Evolutionary conservation across 2,888 invertebrate genomes (phyloP), one percentile per base, ranked within the genome.

Genomic region (Vesta saturnalis): DNA sequence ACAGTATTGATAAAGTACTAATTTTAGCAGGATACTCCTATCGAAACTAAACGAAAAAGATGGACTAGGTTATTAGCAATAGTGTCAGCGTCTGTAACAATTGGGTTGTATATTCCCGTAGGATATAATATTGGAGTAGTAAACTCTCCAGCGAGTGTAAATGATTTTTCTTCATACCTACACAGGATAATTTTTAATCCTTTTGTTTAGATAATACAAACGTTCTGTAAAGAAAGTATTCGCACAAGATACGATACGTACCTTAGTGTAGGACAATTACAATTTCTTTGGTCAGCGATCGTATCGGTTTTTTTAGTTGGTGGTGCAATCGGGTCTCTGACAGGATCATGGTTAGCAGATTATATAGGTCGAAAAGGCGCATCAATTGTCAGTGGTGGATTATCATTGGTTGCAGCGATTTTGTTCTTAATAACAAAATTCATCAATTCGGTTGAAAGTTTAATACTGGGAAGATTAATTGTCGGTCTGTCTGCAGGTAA

Each of bases 251-350:
- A 91, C 82, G 87, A 86, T 69, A 78, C 86, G 8, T 76, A 80
- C 0, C 79, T 94, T 30, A 83, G 84, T 56, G 73, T 82, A 0
- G 77, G 79, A 46, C 84, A 87, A 76, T 81, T 94, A 73, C 86
- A 91, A 69, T 81, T 94, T 58, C 82, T 96, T 8, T 96, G 95
- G 95, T 90, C 94, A 1, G 85, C 88, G 6, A 88, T 96, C 21
- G 96, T 97, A 8, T 93, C 97, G 14, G 90, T 96, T 68, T 97
- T 96, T 84, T 88, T 97, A 43, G 89, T 96, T 19, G 97, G 97
- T 6, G 97, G 96, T 47, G 93, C 95, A 75, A 86, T 91, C 22
- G 97, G 97, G 0, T 96, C 96, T 0, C 84, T 96, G 55, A 85
- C 91, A 0, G 95, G 95, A 0, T 93, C 95, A 43, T 88, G 90